These are phyloP conservation scores for Agelastica alni DNA, from an alignment of 2,888 invertebrate genomes.

Conservation along the genomic window DNA sequence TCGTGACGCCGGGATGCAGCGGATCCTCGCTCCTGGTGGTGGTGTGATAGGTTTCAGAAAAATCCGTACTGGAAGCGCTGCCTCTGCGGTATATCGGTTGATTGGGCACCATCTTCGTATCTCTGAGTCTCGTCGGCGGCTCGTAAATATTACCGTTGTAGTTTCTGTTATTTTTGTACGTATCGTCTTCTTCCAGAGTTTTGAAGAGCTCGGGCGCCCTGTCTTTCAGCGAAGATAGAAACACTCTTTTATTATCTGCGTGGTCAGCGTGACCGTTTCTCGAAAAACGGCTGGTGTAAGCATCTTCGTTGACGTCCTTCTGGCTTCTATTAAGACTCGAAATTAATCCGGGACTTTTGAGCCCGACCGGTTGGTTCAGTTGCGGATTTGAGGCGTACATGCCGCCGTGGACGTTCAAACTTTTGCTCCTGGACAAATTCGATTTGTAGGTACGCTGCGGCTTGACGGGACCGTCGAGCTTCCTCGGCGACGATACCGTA, in stretches of 20 bases:
- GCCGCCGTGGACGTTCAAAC: constrained; percentile 77
- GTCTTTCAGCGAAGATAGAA: constrained; percentile 70
- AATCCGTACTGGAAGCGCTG: constrained; percentile 71
- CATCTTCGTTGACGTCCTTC: constrained; percentile 68
- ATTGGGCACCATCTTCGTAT: constrained; percentile 49
- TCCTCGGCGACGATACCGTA: constrained; percentile 53
- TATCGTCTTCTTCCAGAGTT: constrained; percentile 66
- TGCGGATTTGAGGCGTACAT: constrained; percentile 82
- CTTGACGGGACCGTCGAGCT: constrained; percentile 68
- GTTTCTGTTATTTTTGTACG: constrained; percentile 46
- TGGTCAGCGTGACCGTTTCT: constrained; percentile 60
- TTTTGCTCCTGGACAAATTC: constrained; percentile 76
- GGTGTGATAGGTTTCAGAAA: constrained; percentile 72
- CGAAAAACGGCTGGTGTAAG: constrained; percentile 62
- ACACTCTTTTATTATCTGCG: constrained; percentile 61
- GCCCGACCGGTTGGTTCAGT: constrained; percentile 71
- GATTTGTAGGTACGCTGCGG: constrained; percentile 80
- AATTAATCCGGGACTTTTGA: constrained; percentile 85
- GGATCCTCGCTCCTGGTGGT: constrained; percentile 71
- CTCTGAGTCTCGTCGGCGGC: constrained; percentile 54
- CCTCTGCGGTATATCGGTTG: constrained; percentile 62
- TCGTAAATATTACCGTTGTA: constrained; percentile 55
- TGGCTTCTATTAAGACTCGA: constrained; percentile 85
- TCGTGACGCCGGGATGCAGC: constrained; percentile 69
- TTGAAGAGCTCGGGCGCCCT: constrained; percentile 74